Conservation (phyloP, 2,797 vertebrate species). For the Acanthopagrus latus region DNA sequence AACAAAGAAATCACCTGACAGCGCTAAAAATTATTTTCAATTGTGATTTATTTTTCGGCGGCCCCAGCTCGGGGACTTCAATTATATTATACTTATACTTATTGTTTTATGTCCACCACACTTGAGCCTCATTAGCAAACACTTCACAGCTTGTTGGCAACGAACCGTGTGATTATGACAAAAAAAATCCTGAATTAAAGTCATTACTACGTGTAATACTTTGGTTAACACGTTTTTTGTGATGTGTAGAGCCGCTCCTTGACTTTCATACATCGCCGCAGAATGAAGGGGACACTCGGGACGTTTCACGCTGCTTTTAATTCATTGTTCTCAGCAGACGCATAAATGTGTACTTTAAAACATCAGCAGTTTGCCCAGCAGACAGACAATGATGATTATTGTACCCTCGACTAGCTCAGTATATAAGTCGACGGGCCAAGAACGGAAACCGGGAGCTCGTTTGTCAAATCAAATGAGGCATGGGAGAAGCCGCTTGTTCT, state of each 20-base stretch:
- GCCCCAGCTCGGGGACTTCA: constrained; percentile 9
- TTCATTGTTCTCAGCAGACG: constrained; percentile 22
- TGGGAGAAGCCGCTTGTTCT: constrained; percentile 19
- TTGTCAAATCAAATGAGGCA: constrained; percentile 44
- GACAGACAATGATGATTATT: constrained; percentile 22
- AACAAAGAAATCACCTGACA: not conserved
- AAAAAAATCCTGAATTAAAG: not conserved
- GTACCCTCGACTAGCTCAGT: not conserved
- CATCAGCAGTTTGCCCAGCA: not conserved
- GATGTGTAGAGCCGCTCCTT: constrained; percentile 7
- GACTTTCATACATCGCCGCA: constrained; percentile 13
- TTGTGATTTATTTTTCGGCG: constrained; percentile 15
- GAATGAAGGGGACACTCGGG: constrained; percentile 19
- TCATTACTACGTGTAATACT: not conserved
- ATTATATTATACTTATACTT: constrained; percentile 32
- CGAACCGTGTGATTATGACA: constrained; percentile 3
- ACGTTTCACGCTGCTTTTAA: constrained; percentile 15
- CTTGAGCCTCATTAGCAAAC: constrained; percentile 39
- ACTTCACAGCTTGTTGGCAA: constrained; percentile 36
- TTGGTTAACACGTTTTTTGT: constrained; percentile 14
- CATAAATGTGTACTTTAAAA: constrained; percentile 3
- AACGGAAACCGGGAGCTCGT: constrained; percentile 2
- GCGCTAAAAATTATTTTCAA: not conserved
- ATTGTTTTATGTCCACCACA: constrained; percentile 46
- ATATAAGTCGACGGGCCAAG: not conserved